Evolutionary conservation across 1,140 invertebrate species (phyloP).

Genomic region (Dendrolimus kikuchii): DNA sequence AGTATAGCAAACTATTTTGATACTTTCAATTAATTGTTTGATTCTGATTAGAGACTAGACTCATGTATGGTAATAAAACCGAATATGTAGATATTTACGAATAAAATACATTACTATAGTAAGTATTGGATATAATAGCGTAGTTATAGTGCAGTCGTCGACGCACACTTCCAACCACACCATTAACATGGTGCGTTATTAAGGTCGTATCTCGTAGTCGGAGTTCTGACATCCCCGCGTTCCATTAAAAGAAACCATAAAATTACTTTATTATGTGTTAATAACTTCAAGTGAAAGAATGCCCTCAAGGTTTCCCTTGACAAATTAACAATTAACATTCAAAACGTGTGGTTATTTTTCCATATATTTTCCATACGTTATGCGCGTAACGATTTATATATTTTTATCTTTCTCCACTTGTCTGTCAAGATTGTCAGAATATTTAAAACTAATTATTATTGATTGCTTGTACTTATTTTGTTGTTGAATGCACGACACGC

Average conservation of each 20-base stretch:
- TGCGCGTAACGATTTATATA: not conserved
- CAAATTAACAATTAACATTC: constrained; percentile 46
- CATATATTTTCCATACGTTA: not conserved
- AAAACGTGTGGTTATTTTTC: constrained; percentile 7
- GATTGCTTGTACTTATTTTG: no score
- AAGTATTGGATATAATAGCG: not conserved
- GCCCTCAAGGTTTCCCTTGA: constrained; percentile 28
- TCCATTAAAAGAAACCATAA: constrained; percentile 68
- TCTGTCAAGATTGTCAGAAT: no score
- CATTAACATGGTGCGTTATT: constrained; percentile 63
- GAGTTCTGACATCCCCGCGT: constrained; percentile 46
- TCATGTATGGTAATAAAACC: no score
- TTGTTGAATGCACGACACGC: no score
- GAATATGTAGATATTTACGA: no score
- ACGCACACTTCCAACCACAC: constrained; percentile 30
- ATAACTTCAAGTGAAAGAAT: constrained; percentile 61
- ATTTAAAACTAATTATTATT: no score
- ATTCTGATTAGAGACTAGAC: no score
- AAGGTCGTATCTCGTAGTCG: constrained; percentile 45
- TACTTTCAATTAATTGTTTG: no score
- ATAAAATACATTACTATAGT: not conserved
- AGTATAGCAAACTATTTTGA: no score
- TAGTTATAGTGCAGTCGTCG: not conserved
- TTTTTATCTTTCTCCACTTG: no score
- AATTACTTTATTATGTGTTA: constrained; percentile 69